phyloP scores from a whole-genome alignment of 2,888 invertebrate genomes.

The Phortica magna region DNA sequence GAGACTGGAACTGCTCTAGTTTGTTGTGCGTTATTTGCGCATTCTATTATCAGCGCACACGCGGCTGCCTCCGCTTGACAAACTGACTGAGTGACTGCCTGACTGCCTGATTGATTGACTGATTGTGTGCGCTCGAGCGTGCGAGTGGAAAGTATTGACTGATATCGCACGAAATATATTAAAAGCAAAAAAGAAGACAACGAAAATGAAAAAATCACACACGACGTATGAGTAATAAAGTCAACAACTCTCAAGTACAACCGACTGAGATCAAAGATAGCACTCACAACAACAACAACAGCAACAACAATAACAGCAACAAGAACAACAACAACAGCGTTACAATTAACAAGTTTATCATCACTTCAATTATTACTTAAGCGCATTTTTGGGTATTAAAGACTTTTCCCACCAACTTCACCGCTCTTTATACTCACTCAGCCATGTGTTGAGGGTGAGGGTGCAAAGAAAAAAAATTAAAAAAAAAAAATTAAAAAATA shows the following conservation, averaged over 20 bases:
- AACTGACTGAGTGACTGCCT: constrained; percentile 52
- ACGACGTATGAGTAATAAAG: constrained; percentile 67
- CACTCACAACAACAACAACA: constrained; percentile 37
- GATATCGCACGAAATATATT: neutral
- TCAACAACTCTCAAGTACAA: constrained; percentile 56
- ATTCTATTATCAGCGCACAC: constrained; percentile 54
- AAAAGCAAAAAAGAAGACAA: constrained; percentile 2
- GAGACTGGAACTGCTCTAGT: constrained; percentile 34
- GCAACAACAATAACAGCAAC: constrained; percentile 22
- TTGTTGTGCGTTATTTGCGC: constrained; percentile 59
- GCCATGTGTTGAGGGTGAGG: too few species aligned
- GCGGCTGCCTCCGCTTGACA: neutral
- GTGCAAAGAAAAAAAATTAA: too few species aligned
- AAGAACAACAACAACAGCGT: constrained; percentile 27
- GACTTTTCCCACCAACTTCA: neutral
- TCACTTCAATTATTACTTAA: constrained; percentile 16
- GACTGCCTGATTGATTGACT: constrained; percentile 59
- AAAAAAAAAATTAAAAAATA: too few species aligned
- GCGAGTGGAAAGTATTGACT: constrained; percentile 13
- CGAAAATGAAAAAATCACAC: constrained; percentile 38
- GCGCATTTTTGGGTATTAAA: neutral
- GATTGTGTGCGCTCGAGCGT: constrained; percentile 40
- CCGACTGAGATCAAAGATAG: constrained; percentile 22
- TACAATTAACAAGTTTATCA: constrained; percentile 19
- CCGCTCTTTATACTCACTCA: too few species aligned